These are phyloP conservation scores for Myocastor coypus DNA, from an alignment of 2,113 vertebrate species.

Conservation along the genomic window DNA sequence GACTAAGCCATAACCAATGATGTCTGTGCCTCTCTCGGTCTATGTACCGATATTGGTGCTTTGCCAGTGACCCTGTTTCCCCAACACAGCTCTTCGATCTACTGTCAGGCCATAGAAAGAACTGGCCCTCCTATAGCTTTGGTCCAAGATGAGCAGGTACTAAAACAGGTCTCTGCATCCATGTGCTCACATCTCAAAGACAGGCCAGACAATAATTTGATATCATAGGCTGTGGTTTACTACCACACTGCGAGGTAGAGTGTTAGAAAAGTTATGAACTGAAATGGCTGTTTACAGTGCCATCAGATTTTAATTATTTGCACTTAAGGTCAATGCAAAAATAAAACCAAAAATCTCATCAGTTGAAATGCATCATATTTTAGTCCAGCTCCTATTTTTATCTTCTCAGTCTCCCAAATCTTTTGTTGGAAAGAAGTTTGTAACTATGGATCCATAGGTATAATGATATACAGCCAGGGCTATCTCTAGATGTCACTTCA, in stretches of 20 bases:
- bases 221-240: neutral
- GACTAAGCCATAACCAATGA: neutral
- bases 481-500: constrained; percentile 19
- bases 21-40: neutral
- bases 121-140: neutral
- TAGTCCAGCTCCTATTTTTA: neutral
- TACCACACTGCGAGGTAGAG: neutral
- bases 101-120: neutral
- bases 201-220: neutral
- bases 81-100: neutral
- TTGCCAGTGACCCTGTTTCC: neutral
- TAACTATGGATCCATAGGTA: neutral
- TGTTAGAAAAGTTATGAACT: constrained; percentile 17
- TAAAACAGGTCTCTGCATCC: fast-evolving
- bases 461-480: neutral
- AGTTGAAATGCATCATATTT: neutral
- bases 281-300: constrained; percentile 14
- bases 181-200: neutral
- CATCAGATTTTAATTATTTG: constrained; percentile 10
- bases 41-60: neutral
- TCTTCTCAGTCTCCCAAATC: neutral
- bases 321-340: constrained; percentile 34
- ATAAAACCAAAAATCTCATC: neutral
- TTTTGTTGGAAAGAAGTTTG: neutral
- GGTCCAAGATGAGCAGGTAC: neutral